Evolutionary conservation across 2,888 invertebrate genomes (phyloP), one percentile per base, ranked within the genome.

Genomic region (Synanthedon vespiformis): DNA sequence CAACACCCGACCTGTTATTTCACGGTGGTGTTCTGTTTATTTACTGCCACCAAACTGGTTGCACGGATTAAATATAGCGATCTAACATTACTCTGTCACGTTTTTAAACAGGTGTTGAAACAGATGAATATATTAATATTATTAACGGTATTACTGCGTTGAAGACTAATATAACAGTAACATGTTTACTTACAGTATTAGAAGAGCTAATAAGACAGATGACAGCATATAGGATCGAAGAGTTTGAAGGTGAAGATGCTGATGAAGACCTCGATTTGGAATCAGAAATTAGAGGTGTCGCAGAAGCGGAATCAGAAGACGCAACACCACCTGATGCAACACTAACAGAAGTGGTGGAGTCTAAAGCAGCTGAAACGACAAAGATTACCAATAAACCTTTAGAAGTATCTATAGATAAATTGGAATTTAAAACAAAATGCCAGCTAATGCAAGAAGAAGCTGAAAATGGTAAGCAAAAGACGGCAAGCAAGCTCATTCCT

Each of bases 121-220:
- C 34, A 34, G 8, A 34, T 8, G 34, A 8, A 34, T 1, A 34
- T 34, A 8, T n/a, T n/a, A n/a, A n/a, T n/a, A 16, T 1, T 16
- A 1, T 34, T 34, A 10, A 34, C 10, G 10, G 2, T 8, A 48
- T 49, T 14, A 49, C 13, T 16, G 12, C 13, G 22, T 16, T 49
- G 14, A 49, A 49, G 5, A 12, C 13, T 16, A 49, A 49, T 16
- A 6, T 8, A n/a, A 49, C 10, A 34, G 10, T 34, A 2, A 34
- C 22, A 16, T 13, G 40, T 54, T 27, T 53, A 53, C 40, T 75
- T 74, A 16, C 86, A 83, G 89, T 92, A 40, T 82, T 93, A 69
- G 93, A 93, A 81, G 92, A 93, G 66, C 79, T 93, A 0, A 92
- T 93, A 61, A 81, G 90, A 68, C 92, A 92, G 75, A 89, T 91